Evolutionary conservation across 1,140 invertebrate species (phyloP).

Genomic region (Cheumatopsyche charites): DNA sequence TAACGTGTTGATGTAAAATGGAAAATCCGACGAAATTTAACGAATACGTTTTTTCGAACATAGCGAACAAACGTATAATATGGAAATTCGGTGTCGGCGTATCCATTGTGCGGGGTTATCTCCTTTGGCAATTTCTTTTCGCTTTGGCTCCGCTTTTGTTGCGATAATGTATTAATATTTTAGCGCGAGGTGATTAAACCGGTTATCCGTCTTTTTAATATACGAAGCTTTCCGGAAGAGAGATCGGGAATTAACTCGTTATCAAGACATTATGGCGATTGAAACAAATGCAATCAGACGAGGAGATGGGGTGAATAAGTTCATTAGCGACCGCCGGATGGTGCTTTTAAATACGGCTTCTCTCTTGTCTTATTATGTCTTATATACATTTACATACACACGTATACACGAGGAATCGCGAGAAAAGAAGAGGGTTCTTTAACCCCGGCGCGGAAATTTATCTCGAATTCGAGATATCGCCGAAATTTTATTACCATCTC

Average conservation of each 20-base stretch:
- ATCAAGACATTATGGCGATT: conserved; percentile 24
- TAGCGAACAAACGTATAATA: no score
- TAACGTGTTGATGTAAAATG: neutral
- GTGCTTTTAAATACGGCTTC: neutral
- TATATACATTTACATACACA: neutral
- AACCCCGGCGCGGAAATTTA: neutral
- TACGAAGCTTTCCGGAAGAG: neutral
- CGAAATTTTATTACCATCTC: conserved; percentile 12
- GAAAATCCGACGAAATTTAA: no score
- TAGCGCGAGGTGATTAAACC: conserved; percentile 1
- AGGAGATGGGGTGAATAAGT: conserved; percentile 27
- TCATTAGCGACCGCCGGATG: conserved; percentile 18
- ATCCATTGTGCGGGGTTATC: neutral
- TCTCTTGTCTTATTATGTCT: neutral
- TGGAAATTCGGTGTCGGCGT: neutral
- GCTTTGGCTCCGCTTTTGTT: neutral
- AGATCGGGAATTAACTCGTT: conserved; percentile 21
- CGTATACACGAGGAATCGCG: neutral
- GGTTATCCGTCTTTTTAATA: conserved; percentile 20
- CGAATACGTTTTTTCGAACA: no score
- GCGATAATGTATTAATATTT: conserved; percentile 23
- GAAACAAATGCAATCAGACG: conserved; percentile 30
- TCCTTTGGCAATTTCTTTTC: neutral
- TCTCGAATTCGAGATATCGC: neutral
- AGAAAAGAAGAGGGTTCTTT: conserved; percentile 5